These are phyloP conservation scores for Xerus rutilus DNA, from an alignment of 2,797 vertebrate genomes.

Conservation along the genomic window DNA sequence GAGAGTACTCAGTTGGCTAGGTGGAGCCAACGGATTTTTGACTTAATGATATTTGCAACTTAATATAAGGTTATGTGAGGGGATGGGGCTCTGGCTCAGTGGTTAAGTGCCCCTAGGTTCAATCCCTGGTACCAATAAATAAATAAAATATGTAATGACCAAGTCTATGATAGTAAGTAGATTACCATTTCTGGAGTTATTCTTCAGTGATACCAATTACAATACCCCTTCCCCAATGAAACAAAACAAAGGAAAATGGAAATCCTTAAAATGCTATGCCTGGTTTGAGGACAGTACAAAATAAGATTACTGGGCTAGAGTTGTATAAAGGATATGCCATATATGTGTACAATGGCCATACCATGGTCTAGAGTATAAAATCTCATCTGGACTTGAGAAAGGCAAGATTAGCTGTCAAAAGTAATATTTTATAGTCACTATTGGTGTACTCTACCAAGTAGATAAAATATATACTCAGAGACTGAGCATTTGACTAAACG, in stretches of 20 bases:
- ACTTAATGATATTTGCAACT: not conserved
- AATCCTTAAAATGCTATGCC: not conserved
- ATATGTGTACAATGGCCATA: not conserved
- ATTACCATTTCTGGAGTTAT: conserved; percentile 18
- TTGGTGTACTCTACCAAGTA: not conserved
- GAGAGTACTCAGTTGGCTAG: not conserved
- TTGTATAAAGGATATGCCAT: not conserved
- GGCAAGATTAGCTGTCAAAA: not conserved
- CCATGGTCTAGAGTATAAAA: not conserved
- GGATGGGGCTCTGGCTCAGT: too few relatives aligned
- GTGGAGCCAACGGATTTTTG: not conserved
- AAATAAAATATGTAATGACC: not conserved
- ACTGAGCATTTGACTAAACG: not conserved
- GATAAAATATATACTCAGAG: not conserved
- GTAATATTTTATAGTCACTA: not conserved
- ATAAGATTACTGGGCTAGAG: not conserved
- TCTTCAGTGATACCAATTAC: not conserved
- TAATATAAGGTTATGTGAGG: too few relatives aligned
- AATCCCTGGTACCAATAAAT: too few relatives aligned
- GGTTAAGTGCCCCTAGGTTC: too few relatives aligned
- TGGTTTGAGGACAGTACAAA: not conserved
- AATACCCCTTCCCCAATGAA: not conserved
- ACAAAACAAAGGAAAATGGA: not conserved
- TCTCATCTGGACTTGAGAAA: not conserved
- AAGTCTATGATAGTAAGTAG: not conserved